Evolutionary conservation across 2,888 invertebrate genomes (phyloP).

Genomic region (Drosophila merina): DNA sequence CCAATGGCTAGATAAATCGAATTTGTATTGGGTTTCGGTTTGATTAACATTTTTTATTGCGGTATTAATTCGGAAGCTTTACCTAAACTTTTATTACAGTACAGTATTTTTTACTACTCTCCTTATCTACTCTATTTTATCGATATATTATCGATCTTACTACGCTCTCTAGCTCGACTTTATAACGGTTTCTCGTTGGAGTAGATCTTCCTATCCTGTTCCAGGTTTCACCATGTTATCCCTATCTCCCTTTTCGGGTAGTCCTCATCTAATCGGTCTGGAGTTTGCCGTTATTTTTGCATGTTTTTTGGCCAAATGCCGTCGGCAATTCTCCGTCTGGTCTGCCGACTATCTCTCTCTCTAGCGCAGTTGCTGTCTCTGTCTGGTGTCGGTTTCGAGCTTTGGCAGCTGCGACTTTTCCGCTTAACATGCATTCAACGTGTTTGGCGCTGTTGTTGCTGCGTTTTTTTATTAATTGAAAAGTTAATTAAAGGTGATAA

Average conservation of each 20-base stretch:
- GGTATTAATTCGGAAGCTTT: not conserved
- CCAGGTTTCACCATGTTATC: constrained; percentile 2
- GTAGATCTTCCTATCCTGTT: not conserved
- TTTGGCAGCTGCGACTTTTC: constrained; percentile 54
- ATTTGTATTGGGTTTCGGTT: constrained; percentile 1
- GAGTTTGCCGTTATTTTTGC: constrained; percentile 8
- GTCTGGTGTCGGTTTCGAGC: constrained; percentile 11
- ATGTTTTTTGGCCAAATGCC: constrained; percentile 52
- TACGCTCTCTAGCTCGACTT: not conserved
- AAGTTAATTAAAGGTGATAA: constrained; percentile 82
- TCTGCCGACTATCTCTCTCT: constrained; percentile 12
- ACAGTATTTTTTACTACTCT: not conserved
- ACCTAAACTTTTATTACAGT: no score
- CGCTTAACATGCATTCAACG: constrained; percentile 46
- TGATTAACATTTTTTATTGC: not conserved
- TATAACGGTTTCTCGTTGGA: not conserved
- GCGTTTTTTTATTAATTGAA: constrained; percentile 81
- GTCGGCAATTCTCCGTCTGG: constrained; percentile 51
- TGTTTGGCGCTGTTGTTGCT: constrained; percentile 43
- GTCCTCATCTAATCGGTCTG: constrained; percentile 1
- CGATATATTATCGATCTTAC: no score
- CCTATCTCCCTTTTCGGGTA: not conserved
- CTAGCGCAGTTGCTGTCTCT: not conserved
- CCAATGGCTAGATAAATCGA: constrained; percentile 2
- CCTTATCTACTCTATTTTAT: not conserved